phyloP scores from a whole-genome alignment of 2,113 vertebrate species.

The Macroglossus sobrinus region DNA sequence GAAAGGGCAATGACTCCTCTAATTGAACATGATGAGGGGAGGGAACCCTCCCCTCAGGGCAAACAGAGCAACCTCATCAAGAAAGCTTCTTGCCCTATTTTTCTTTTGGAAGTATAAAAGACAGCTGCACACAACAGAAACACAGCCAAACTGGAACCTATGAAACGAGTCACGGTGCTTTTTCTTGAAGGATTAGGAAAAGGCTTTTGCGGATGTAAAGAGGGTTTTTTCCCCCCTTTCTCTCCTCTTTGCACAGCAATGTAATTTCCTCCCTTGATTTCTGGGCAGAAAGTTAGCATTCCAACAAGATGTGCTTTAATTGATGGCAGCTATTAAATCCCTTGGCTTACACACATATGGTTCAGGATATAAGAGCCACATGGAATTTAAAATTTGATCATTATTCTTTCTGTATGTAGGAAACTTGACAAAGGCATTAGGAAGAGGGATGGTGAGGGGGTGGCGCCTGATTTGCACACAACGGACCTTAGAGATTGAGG shows the following conservation, averaged over 20 bases:
- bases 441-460: background rate
- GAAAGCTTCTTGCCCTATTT: background rate
- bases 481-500: background rate
- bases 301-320: conserved; percentile 78
- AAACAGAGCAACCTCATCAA: background rate
- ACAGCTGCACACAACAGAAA: conserved; percentile 15
- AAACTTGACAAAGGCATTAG: conserved; percentile 44
- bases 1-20: background rate
- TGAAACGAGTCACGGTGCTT: background rate
- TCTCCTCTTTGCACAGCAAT: conserved; percentile 46
- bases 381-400: conserved; percentile 60
- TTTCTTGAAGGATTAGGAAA: conserved; percentile 25
- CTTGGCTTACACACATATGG: conserved; percentile 49
- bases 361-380: conserved; percentile 57
- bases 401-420: conserved; percentile 24
- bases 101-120: conserved; percentile 20
- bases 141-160: background rate
- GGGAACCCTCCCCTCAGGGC: background rate
- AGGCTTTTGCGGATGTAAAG: conserved; percentile 48
- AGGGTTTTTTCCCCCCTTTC: background rate
- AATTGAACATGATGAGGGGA: background rate
- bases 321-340: conserved; percentile 74
- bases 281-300: conserved; percentile 75
- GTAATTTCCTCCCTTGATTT: conserved; percentile 72
- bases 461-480: background rate